These are phyloP conservation scores for Amblyteles armatorius DNA, from an alignment of 2,888 invertebrate species.

Conservation along the genomic window DNA sequence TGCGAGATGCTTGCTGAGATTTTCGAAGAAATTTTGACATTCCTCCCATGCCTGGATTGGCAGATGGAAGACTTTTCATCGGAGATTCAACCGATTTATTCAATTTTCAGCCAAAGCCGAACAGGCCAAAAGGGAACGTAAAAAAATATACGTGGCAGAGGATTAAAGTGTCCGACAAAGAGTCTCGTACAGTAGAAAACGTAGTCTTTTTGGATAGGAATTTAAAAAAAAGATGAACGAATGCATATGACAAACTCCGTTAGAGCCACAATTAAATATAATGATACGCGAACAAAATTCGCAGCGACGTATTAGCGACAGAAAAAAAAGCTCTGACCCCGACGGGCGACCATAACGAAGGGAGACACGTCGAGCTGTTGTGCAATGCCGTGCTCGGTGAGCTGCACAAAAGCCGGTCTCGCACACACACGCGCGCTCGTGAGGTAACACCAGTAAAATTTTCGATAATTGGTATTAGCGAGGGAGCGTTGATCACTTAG, in stretches of 20 bases:
- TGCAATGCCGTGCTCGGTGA: slow-evolving; percentile 6
- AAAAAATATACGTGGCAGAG: no score
- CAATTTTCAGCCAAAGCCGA: no score
- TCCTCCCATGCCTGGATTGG: background rate
- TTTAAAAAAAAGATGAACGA: background rate
- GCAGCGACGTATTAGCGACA: slow-evolving; percentile 8
- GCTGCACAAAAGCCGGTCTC: background rate
- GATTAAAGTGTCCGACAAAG: no score
- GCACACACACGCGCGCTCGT: background rate
- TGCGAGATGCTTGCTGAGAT: background rate
- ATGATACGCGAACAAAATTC: slow-evolving; percentile 16
- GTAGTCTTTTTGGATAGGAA: no score
- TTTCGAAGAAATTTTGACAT: background rate
- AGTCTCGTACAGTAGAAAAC: no score
- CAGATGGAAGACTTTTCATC: no score
- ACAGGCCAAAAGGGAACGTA: no score
- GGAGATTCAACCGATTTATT: background rate
- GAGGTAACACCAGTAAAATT: slow-evolving; percentile 15
- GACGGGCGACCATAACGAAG: slow-evolving; percentile 1
- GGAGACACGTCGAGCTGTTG: slow-evolving; percentile 6
- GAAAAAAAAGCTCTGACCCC: background rate
- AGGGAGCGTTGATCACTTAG: slow-evolving; percentile 15
- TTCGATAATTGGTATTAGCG: slow-evolving; percentile 24
- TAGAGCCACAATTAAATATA: slow-evolving; percentile 12
- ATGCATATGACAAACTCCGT: background rate